phyloP scores from a whole-genome alignment of 2,888 invertebrate genomes.

The Gandaritis pyraliata region DNA sequence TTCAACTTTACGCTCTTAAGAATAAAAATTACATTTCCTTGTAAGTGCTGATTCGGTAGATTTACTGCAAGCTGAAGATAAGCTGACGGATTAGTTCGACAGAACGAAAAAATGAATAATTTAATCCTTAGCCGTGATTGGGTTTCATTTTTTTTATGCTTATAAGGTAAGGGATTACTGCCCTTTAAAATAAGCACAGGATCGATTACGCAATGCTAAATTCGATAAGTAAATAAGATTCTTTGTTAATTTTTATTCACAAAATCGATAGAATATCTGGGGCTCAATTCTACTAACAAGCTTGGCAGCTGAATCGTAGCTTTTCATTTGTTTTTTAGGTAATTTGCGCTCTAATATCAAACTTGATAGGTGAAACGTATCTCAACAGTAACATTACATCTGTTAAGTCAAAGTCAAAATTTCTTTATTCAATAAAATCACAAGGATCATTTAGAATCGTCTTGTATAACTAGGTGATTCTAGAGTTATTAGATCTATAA shows the following conservation, averaged over 20 bases:
- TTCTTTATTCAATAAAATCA: too few relatives aligned
- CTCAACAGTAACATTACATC: too few relatives aligned
- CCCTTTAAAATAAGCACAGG: slow-evolving; percentile 25
- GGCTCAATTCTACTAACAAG: too few relatives aligned
- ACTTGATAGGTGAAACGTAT: too few relatives aligned
- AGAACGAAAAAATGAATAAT: slow-evolving; percentile 70
- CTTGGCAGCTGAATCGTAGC: too few relatives aligned
- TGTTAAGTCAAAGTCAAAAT: too few relatives aligned
- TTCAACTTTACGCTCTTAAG: slow-evolving; percentile 38
- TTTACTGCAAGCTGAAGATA: slow-evolving; percentile 75
- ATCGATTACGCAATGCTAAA: slow-evolving; percentile 17
- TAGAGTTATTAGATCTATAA: too few relatives aligned
- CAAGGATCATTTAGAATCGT: too few relatives aligned
- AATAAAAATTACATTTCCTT: slow-evolving; percentile 43
- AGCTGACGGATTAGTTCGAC: slow-evolving; percentile 74
- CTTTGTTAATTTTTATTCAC: background rate
- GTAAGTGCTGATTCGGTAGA: slow-evolving; percentile 48
- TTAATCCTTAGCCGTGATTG: slow-evolving; percentile 64
- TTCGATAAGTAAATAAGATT: slow-evolving; percentile 1
- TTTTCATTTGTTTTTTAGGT: too few relatives aligned
- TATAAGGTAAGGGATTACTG: slow-evolving; percentile 33
- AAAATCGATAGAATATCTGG: background rate
- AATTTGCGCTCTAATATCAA: too few relatives aligned
- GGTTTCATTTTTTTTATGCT: slow-evolving; percentile 58
- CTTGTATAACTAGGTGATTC: too few relatives aligned